Evolutionary conservation across 2,797 vertebrate species (phyloP).

Genomic region (Acipenser oxyrinchus): DNA sequence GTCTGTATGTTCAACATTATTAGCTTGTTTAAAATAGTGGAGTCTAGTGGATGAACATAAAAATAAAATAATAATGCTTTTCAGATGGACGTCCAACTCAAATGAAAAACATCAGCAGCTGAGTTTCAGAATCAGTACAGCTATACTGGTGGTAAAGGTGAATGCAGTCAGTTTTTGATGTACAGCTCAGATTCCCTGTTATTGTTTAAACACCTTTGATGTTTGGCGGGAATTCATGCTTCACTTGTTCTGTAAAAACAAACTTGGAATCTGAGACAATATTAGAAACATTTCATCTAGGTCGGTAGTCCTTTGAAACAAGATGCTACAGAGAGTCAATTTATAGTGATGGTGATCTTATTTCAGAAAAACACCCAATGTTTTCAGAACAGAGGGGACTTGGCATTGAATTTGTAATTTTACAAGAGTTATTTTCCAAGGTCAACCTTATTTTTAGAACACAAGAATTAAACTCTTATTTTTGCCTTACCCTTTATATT

Average conservation of each 20-base stretch:
- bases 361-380: too few species aligned
- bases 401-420: conserved; percentile 45
- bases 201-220: conserved; percentile 52
- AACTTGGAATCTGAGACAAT: conserved; percentile 64
- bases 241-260: conserved; percentile 54
- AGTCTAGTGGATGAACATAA: too few species aligned
- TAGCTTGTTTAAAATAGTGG: too few species aligned
- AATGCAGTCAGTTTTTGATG: conserved; percentile 37
- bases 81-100: too few species aligned
- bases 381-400: too few species aligned
- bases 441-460: conserved; percentile 44
- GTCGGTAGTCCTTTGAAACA: conserved; percentile 55
- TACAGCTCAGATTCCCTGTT: conserved; percentile 40
- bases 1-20: too few species aligned
- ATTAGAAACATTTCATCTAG: conserved; percentile 59
- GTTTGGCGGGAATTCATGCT: conserved; percentile 44
- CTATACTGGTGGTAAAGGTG: neutral
- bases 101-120: too few species aligned
- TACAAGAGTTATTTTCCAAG: conserved; percentile 38
- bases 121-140: too few species aligned
- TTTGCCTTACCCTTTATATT: too few species aligned
- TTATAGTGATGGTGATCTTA: conserved; percentile 29
- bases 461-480: conserved; percentile 28
- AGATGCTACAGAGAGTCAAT: conserved; percentile 44
- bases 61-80: too few species aligned